Conservation (phyloP, 1,140 invertebrate species). For the Elysia chlorotica region DNA sequence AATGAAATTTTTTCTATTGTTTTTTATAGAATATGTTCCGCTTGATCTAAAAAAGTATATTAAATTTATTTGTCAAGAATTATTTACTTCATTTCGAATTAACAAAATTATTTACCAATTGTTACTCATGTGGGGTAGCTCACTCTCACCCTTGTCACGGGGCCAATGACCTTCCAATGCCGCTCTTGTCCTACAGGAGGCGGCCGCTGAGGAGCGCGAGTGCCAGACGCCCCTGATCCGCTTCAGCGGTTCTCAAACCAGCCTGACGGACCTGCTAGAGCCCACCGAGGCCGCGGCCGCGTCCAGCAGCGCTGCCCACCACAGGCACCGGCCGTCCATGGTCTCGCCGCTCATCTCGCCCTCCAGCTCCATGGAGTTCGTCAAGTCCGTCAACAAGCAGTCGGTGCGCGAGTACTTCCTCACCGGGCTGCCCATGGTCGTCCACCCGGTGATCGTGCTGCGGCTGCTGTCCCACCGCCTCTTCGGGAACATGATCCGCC, state of each 20-base stretch:
- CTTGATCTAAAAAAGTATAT: too few species aligned
- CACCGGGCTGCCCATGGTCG: conserved; percentile 64
- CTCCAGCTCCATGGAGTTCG: conserved; percentile 44
- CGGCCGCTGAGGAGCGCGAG: conserved; percentile 40
- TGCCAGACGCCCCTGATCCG: conserved; percentile 33
- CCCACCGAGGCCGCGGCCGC: too few species aligned
- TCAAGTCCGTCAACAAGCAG: conserved; percentile 39
- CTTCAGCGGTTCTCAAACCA: conserved; percentile 43
- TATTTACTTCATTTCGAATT: too few species aligned
- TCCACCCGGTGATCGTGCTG: conserved; percentile 69
- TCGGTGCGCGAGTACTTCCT: conserved; percentile 56
- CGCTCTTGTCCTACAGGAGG: conserved; percentile 40
- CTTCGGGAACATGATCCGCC: conserved; percentile 59
- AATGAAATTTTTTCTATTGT: too few species aligned
- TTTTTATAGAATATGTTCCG: too few species aligned
- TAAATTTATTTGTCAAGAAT: too few species aligned
- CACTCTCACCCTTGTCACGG: too few species aligned
- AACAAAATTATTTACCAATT: too few species aligned
- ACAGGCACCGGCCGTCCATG: conserved; percentile 29
- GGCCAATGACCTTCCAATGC: too few species aligned
- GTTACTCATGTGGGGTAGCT: too few species aligned
- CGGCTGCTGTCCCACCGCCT: conserved; percentile 69
- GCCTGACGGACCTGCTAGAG: conserved; percentile 32
- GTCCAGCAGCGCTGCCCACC: conserved; percentile 17
- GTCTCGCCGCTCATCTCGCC: conserved; percentile 50